Evolutionary conservation across 2,888 invertebrate genomes (phyloP).

Genomic region (Lydus trimaculatus): DNA sequence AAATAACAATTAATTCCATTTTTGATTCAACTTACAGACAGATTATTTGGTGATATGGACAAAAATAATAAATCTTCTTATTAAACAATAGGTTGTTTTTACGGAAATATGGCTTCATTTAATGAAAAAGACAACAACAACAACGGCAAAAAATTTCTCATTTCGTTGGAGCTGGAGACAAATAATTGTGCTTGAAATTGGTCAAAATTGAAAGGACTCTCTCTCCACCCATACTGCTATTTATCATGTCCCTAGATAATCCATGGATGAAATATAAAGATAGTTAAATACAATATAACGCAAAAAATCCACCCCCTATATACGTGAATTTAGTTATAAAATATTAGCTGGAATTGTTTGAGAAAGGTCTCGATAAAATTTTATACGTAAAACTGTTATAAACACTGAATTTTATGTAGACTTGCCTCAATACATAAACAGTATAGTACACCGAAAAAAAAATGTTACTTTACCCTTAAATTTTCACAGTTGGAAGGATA

Average conservation of each 20-base stretch:
- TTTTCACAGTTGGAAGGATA: no score
- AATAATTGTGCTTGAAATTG: conserved; percentile 6
- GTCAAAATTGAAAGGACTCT: conserved; percentile 3
- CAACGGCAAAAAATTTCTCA: neutral
- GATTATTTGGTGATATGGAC: neutral
- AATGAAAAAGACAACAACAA: neutral
- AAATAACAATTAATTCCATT: conserved; percentile 14
- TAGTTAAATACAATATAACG: neutral
- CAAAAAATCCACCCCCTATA: neutral
- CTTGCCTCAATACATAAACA: neutral
- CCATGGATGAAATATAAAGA: conserved; percentile 10
- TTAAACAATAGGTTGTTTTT: neutral
- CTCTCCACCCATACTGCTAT: neutral
- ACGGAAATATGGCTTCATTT: neutral
- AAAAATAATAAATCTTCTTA: neutral
- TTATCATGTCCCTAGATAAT: conserved; percentile 7
- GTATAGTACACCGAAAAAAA: neutral
- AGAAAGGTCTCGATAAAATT: neutral
- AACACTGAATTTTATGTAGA: neutral
- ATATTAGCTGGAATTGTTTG: conserved; percentile 1
- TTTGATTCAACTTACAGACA: neutral
- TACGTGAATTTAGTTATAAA: neutral
- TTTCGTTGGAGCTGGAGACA: neutral
- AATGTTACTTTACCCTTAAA: neutral
- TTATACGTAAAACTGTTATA: neutral